Base-by-base conservation (phyloP, 92 coral and sea anemone species). In the Galaxea fascicularis region DNA sequence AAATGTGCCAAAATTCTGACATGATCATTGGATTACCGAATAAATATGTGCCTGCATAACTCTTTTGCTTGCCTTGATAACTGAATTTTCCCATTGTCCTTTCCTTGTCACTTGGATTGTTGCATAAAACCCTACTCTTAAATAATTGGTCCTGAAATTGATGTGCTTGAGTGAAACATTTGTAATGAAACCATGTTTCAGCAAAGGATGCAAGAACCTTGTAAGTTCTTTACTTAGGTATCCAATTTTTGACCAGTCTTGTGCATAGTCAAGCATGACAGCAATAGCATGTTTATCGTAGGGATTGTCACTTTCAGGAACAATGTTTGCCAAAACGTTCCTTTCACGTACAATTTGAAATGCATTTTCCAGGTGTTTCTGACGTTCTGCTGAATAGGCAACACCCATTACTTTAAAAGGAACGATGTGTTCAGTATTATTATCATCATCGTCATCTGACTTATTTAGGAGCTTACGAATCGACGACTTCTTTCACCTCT, bases 211-310 rank as follows among this genome's bases (percentile, higher is more conserved):
- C 12, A 84, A 4, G n/a, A 39, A 63, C 47, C 47, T 49, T 4
- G 88, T 84, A 41, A 62, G 65, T 65, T 84, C 88, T 10, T 65
- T 74, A 29, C 82, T 54, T 41, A 84, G 74, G 39, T 84, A 84
- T 3, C 88, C 82, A 64, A 84, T 79, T 84, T 44, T 74, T 44
- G 12, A 7, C 76, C 82, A 84, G 16, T 44, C 79, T 35, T 71
- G 29, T 24, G 22, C 79, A 82, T 71, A 72, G 27, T 60, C 52
- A 0, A 82, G 24, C 52, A 68, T 16, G 10, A 71, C 80, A 17
- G 73, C 53, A 31, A 74, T 65, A 41, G 88, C 88, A 17, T 73
- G 8, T 0, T 49, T 58, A 53, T 84, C 76, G 35, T 74, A 46
- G 14, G 28, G 27, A 73, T 82, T 82, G 29, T 53, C 39, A 16